phyloP scores from a whole-genome alignment of 2,888 invertebrate species.

The Limnephilus lunatus region DNA sequence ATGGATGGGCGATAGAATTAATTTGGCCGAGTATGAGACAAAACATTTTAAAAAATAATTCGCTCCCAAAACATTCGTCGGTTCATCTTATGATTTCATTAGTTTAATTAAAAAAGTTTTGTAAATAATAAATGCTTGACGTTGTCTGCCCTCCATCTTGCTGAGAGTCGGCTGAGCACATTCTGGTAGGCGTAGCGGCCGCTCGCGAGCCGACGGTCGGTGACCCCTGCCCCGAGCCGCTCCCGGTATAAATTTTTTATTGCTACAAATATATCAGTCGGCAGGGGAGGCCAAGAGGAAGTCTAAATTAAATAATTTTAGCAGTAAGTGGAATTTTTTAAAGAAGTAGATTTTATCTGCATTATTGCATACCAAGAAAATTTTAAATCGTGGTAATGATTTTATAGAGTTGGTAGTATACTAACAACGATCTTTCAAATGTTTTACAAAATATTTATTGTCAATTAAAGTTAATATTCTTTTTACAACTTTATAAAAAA shows the following conservation, averaged over 20 bases:
- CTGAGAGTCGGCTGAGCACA: conserved; percentile 27
- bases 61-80: too few species aligned
- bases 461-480: too few species aligned
- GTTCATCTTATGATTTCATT: too few species aligned
- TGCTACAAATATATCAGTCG: conserved; percentile 48
- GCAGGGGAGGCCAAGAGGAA: background rate
- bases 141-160: background rate
- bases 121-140: background rate
- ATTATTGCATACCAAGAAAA: background rate
- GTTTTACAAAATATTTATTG: too few species aligned
- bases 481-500: too few species aligned
- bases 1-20: too few species aligned
- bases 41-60: too few species aligned
- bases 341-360: background rate
- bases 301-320: background rate
- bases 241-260: conserved; percentile 44
- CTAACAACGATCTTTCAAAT: too few species aligned
- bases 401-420: background rate
- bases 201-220: conserved; percentile 36
- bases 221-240: conserved; percentile 47
- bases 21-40: too few species aligned
- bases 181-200: conserved; percentile 18
- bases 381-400: background rate
- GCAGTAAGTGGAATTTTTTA: background rate
- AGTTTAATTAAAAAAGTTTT: too few species aligned